Percentiles rank a stretch among this genome's conserved stretches.
Conservation (phyloP, 2,888 invertebrate genomes). For the Diarsia dahlii region DNA sequence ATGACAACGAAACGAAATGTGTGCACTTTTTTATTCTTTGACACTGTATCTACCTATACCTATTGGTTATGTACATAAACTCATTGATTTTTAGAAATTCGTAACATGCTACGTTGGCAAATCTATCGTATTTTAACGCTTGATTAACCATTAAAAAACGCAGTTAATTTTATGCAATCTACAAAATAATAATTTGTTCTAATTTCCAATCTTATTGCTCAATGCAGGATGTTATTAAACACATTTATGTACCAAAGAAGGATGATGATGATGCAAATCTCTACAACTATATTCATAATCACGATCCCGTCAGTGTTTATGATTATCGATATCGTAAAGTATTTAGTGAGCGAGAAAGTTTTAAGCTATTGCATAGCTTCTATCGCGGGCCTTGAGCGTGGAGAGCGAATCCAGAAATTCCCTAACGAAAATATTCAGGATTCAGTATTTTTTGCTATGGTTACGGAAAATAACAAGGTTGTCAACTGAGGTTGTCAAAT, state of each 20-base stretch:
- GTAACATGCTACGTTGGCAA: constrained; percentile 2
- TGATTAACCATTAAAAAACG: constrained; percentile 5
- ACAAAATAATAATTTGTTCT: not conserved
- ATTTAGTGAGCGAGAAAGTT: constrained; percentile 25
- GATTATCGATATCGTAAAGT: constrained; percentile 30
- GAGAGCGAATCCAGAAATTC: no score
- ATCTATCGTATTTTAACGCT: not conserved
- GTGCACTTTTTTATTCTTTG: not conserved
- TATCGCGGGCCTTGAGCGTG: no score
- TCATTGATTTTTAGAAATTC: constrained; percentile 13
- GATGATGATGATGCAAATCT: constrained; percentile 22
- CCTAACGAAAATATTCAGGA: no score
- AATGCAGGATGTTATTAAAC: constrained; percentile 29
- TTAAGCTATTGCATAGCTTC: no score
- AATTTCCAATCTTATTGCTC: not conserved
- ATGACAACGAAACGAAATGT: no score
- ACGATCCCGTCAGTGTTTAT: constrained; percentile 16
- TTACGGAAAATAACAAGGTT: no score
- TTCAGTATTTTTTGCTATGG: no score
- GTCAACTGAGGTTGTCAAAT: no score
- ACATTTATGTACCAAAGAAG: constrained; percentile 2
- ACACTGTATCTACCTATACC: not conserved
- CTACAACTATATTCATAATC: not conserved
- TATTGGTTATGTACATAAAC: constrained; percentile 1
- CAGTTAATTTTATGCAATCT: constrained; percentile 8